These are phyloP conservation scores for Oscarella lobularis DNA, from an alignment of 37 sponge, comb jelly and placozoan genomes.

Conservation along the genomic window DNA sequence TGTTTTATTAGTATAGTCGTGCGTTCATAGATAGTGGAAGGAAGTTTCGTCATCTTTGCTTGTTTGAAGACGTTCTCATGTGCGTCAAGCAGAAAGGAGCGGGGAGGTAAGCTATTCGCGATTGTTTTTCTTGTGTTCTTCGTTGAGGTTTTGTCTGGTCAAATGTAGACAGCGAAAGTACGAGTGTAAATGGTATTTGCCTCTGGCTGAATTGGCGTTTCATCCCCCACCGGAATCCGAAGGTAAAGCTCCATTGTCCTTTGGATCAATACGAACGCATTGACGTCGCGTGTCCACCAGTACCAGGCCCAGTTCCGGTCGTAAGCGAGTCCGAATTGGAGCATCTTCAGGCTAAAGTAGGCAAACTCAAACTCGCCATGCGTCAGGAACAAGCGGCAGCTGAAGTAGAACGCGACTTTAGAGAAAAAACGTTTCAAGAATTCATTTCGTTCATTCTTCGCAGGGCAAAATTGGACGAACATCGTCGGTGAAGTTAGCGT, in stretches of 20 bases:
- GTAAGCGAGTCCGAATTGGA: slow-evolving; percentile 57
- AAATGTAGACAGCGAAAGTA: slow-evolving; percentile 8
- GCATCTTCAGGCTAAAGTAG: slow-evolving; percentile 52
- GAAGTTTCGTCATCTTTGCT: slow-evolving; percentile 53
- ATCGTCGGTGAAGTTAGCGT: too few relatives aligned
- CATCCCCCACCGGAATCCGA: slow-evolving; percentile 24
- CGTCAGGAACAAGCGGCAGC: not conserved
- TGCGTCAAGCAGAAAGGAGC: slow-evolving; percentile 62
- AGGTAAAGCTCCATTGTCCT: too few relatives aligned
- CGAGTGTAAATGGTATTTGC: slow-evolving; percentile 73
- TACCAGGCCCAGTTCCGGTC: slow-evolving; percentile 41
- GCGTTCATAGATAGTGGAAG: slow-evolving; percentile 39
- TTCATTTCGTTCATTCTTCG: too few relatives aligned
- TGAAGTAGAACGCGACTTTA: too few relatives aligned
- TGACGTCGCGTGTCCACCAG: slow-evolving; percentile 18
- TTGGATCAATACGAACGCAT: too few relatives aligned
- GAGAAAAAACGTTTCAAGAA: too few relatives aligned
- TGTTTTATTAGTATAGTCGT: too few relatives aligned
- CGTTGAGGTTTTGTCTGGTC: not conserved
- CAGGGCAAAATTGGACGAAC: too few relatives aligned
- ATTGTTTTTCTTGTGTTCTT: slow-evolving; percentile 3
- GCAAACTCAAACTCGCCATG: slow-evolving; percentile 36
- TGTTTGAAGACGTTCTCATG: slow-evolving; percentile 69
- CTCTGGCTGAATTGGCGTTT: slow-evolving; percentile 47
- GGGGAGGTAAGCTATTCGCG: slow-evolving; percentile 26